Evolutionary conservation across 2,888 invertebrate species (phyloP).

Genomic region (Sclerodermus sp.): DNA sequence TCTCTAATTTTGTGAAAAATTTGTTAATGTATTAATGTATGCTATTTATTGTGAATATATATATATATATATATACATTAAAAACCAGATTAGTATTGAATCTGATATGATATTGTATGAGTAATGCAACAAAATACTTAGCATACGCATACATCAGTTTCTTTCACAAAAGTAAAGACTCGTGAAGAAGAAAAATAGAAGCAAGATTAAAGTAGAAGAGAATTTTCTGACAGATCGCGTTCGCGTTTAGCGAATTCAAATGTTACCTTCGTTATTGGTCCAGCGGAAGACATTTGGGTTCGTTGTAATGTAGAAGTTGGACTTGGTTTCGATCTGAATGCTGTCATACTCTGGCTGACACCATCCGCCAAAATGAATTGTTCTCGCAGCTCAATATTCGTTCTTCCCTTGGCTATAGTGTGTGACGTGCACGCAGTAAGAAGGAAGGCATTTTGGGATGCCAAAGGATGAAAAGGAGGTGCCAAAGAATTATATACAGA

Average conservation of each 20-base stretch:
- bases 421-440: conserved; percentile 57
- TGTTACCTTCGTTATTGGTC: conserved; percentile 95
- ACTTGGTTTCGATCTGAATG: conserved; percentile 94
- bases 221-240: no score
- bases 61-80: no score
- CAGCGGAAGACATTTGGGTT: conserved; percentile 69
- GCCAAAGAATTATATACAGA: conserved; percentile 32
- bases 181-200: no score
- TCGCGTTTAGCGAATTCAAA: not conserved
- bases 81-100: no score
- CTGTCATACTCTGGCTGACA: conserved; percentile 98
- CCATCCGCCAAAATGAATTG: conserved; percentile 99
- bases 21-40: conserved; percentile 4
- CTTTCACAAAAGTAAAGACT: no score
- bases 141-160: not conserved
- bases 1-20: no score
- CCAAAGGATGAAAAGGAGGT: conserved; percentile 33
- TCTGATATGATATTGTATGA: no score
- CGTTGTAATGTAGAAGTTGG: conserved; percentile 71
- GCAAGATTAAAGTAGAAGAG: not conserved
- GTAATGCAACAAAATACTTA: no score
- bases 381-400: conserved; percentile 98
- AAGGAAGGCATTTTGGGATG: conserved; percentile 37
- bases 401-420: conserved; percentile 96
- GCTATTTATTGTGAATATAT: not conserved